Percentiles rank a stretch among this genome's conserved stretches.
phyloP scores from a whole-genome alignment of 2,113 vertebrate genomes.

The Bagarius yarrelli region DNA sequence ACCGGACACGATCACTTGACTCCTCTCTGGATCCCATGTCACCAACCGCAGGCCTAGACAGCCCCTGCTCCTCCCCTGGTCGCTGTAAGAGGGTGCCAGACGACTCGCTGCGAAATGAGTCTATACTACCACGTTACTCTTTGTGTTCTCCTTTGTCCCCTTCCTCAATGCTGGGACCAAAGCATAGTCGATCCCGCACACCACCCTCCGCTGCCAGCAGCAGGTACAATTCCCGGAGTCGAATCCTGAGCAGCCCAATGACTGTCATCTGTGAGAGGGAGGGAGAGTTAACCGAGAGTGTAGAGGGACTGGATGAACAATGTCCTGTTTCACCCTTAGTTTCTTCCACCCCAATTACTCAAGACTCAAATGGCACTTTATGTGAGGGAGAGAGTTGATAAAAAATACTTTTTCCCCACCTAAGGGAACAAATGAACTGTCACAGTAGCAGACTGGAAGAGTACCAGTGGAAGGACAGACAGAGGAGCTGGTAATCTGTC shows the following conservation, averaged over 20 bases:
- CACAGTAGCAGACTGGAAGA: slow-evolving; percentile 41
- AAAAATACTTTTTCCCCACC: slow-evolving; percentile 21
- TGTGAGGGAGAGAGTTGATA: slow-evolving; percentile 69
- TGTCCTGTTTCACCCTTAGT: slow-evolving; percentile 26
- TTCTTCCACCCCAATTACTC: slow-evolving; percentile 46
- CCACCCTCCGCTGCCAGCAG: slow-evolving; percentile 95
- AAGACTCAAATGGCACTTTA: slow-evolving; percentile 73
- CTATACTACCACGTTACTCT: slow-evolving; percentile 77
- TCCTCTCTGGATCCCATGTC: slow-evolving; percentile 58
- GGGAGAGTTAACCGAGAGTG: slow-evolving; percentile 78
- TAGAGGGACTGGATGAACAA: slow-evolving; percentile 60
- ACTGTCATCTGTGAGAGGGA: slow-evolving; percentile 95
- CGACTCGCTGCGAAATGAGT: slow-evolving; percentile 85
- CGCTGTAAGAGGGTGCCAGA: slow-evolving; percentile 78
- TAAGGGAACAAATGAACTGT: slow-evolving; percentile 48
- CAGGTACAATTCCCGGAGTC: slow-evolving; percentile 86
- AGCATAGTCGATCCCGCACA: slow-evolving; percentile 85
- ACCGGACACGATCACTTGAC: slow-evolving; percentile 73
- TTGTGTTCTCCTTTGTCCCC: slow-evolving; percentile 58
- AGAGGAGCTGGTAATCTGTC: slow-evolving; percentile 32
- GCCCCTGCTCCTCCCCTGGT: slow-evolving; percentile 69
- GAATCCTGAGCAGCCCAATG: slow-evolving; percentile 97
- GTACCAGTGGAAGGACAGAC: slow-evolving; percentile 39
- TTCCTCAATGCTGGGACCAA: slow-evolving; percentile 71
- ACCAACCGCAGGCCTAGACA: slow-evolving; percentile 61